phyloP scores from a whole-genome alignment of 2,888 invertebrate species.

The Epistrophella euchroma region DNA sequence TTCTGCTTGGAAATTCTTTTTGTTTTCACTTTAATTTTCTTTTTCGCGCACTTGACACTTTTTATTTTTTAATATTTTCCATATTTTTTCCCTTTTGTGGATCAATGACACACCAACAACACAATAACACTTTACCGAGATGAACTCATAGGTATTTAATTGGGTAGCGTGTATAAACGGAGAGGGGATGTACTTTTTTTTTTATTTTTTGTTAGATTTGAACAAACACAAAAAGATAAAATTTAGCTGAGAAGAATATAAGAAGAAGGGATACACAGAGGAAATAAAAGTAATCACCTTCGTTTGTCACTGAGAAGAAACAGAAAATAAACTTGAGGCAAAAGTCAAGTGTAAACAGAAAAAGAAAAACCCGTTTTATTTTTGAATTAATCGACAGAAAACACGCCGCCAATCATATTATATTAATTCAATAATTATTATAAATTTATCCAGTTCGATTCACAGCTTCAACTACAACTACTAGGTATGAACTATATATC shows the following conservation, averaged over 20 bases:
- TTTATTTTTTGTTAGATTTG: conserved; percentile 6
- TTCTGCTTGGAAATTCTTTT: conserved; percentile 14
- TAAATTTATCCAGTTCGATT: conserved; percentile 47
- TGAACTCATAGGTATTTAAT: conserved; percentile 14
- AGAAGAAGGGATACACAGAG: not conserved
- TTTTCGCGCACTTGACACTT: conserved; percentile 35
- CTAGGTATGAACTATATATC: not conserved
- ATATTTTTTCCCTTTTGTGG: conserved; percentile 11
- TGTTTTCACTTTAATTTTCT: conserved; percentile 14
- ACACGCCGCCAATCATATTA: conserved; percentile 24
- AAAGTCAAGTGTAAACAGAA: conserved; percentile 35
- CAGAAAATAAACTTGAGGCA: conserved; percentile 4
- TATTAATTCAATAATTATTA: conserved; percentile 11
- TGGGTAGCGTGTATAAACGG: not conserved
- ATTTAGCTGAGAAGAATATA: conserved; percentile 1
- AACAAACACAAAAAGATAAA: not conserved
- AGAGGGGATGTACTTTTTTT: conserved; percentile 1
- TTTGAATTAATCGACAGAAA: conserved; percentile 33
- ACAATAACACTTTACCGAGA: conserved; percentile 19
- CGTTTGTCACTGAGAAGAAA: conserved; percentile 3
- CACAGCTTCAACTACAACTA: not conserved
- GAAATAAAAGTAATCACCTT: conserved; percentile 26
- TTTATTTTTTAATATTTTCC: conserved; percentile 10
- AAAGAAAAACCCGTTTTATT: conserved; percentile 14
- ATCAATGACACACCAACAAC: conserved; percentile 39